Conservation (phyloP, 2,797 vertebrate genomes). For the Enteromius argenteus region DNA sequence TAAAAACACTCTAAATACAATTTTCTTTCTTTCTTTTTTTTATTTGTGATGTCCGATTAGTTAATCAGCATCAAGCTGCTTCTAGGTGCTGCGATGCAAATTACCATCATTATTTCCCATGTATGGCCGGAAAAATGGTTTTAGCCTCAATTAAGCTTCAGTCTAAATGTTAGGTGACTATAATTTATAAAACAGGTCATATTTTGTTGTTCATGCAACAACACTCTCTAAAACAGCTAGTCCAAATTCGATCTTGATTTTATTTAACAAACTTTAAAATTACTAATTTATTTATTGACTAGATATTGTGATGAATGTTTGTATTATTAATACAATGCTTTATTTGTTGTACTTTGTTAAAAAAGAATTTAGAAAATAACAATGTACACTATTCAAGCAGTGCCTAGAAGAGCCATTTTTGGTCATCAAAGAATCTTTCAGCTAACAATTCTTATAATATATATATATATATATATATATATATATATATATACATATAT, state of each 20-base stretch:
- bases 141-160: conserved; percentile 2
- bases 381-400: not conserved
- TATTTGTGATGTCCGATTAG: not conserved
- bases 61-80: conserved; percentile 33
- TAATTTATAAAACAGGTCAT: not conserved
- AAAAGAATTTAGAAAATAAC: not conserved
- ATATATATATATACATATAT: too few relatives aligned
- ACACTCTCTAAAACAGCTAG: not conserved
- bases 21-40: not conserved
- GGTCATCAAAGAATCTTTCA: too few relatives aligned
- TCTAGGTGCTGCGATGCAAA: conserved; percentile 12
- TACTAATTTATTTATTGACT: not conserved
- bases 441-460: too few relatives aligned
- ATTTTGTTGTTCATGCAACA: not conserved
- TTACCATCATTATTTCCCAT: not conserved
- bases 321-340: not conserved
- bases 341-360: not conserved
- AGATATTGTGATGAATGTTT: not conserved
- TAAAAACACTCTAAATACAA: not conserved
- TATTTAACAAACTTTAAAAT: not conserved
- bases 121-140: not conserved
- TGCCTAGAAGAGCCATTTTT: too few relatives aligned
- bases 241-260: not conserved
- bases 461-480: too few relatives aligned
- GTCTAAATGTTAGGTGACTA: not conserved